Conservation (phyloP, 37 sponge, comb jelly and placozoan genomes). For the Halisarca cf. caerulea region DNA sequence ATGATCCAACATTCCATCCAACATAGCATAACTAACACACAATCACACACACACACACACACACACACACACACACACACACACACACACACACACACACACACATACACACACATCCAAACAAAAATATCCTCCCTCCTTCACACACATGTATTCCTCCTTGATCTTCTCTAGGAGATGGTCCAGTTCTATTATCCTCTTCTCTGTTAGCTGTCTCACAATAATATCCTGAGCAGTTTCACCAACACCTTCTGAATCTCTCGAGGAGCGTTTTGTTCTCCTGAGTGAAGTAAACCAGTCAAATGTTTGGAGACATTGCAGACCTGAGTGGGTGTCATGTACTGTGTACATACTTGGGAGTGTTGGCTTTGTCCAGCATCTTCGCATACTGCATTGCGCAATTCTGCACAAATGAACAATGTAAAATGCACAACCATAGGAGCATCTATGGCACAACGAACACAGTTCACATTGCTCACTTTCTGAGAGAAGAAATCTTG, state of each 20-base stretch:
- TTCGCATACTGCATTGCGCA: slow-evolving; percentile 85
- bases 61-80: slow-evolving; percentile 1
- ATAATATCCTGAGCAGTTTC: slow-evolving; percentile 86
- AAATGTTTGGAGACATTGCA: too few species aligned
- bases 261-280: too few species aligned
- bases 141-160: slow-evolving; percentile 63
- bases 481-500: slow-evolving; percentile 81
- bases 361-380: slow-evolving; percentile 80
- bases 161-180: slow-evolving; percentile 36
- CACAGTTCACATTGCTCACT: too few species aligned
- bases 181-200: slow-evolving; percentile 77
- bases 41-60: slow-evolving; percentile 17
- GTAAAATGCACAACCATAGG: not conserved
- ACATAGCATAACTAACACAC: not conserved
- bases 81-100: not conserved
- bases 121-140: not conserved
- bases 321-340: too few species aligned
- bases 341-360: slow-evolving; percentile 76
- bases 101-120: slow-evolving; percentile 31
- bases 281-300: not conserved
- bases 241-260: not conserved
- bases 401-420: slow-evolving; percentile 44
- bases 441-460: too few species aligned
- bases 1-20: too few species aligned
- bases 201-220: slow-evolving; percentile 76